These are phyloP conservation scores for Geococcyx californianus DNA, from an alignment of 2,113 vertebrate species.

Conservation along the genomic window DNA sequence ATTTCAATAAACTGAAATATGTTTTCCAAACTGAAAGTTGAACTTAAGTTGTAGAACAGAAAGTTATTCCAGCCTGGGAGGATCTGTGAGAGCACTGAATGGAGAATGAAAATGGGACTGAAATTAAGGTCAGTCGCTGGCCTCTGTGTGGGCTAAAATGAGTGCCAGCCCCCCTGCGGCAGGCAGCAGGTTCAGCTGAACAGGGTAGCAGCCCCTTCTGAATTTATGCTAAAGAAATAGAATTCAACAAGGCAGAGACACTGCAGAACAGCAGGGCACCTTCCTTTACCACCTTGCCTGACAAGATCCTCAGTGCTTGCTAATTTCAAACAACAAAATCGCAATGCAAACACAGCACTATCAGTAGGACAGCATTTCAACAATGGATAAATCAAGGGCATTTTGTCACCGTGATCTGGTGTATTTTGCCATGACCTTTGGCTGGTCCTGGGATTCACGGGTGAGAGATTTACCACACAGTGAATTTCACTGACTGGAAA, in stretches of 20 bases:
- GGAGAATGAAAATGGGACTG: rapidly evolving
- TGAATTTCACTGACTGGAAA: neutral
- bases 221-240: rapidly evolving
- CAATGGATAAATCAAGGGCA: no score
- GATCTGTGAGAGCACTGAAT: neutral
- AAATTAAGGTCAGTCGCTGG: rapidly evolving
- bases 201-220: neutral
- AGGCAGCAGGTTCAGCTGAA: neutral
- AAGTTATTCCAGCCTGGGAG: neutral
- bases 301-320: neutral
- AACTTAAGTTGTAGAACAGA: neutral
- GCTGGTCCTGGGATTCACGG: neutral
- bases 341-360: rapidly evolving
- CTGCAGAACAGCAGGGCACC: neutral
- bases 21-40: neutral
- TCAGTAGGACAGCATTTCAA: rapidly evolving
- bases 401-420: neutral
- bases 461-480: neutral
- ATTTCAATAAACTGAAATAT: neutral
- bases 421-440: neutral
- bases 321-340: no score
- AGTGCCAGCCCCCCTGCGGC: neutral
- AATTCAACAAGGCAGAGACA: neutral
- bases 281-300: neutral
- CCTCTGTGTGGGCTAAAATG: rapidly evolving